These are phyloP conservation scores for Yasuhikotakia modesta DNA, from an alignment of 2,797 vertebrate genomes.

Conservation along the genomic window DNA sequence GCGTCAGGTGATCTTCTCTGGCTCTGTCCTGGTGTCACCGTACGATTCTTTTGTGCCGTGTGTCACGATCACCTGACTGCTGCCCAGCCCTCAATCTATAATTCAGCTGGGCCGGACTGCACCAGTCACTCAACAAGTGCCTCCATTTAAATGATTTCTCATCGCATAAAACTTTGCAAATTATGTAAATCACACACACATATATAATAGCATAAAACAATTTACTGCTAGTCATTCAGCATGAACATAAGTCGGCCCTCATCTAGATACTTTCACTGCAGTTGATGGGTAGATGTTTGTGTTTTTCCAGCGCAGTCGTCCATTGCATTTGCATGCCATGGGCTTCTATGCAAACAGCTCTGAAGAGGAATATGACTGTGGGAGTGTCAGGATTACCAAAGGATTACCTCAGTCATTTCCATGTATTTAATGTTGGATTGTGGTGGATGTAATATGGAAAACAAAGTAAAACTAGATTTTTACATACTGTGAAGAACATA, in stretches of 20 bases:
- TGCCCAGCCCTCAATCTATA: slow-evolving; percentile 51
- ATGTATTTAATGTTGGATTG: background rate
- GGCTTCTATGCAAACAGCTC: slow-evolving; percentile 30
- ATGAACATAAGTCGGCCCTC: background rate
- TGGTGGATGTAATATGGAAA: background rate
- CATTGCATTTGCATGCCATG: slow-evolving; percentile 29
- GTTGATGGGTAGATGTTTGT: background rate
- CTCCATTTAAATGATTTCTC: background rate
- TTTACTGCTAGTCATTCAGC: too few relatives aligned
- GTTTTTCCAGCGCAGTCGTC: slow-evolving; percentile 19
- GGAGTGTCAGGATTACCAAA: background rate
- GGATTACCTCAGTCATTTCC: slow-evolving; percentile 14
- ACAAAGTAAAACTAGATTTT: too few relatives aligned
- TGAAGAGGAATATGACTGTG: background rate
- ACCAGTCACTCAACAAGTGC: slow-evolving; percentile 25
- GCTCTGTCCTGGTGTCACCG: slow-evolving; percentile 33
- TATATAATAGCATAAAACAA: background rate
- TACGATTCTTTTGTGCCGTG: slow-evolving; percentile 16
- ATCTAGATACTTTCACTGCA: slow-evolving; percentile 14
- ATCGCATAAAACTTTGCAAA: background rate
- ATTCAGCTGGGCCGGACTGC: slow-evolving; percentile 44
- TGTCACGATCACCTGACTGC: slow-evolving; percentile 37
- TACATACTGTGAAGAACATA: too few relatives aligned
- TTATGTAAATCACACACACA: background rate
- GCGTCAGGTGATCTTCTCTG: slow-evolving; percentile 48